These are phyloP conservation scores for Jaculus jaculus DNA, from an alignment of 2,113 vertebrate genomes.

Conservation along the genomic window DNA sequence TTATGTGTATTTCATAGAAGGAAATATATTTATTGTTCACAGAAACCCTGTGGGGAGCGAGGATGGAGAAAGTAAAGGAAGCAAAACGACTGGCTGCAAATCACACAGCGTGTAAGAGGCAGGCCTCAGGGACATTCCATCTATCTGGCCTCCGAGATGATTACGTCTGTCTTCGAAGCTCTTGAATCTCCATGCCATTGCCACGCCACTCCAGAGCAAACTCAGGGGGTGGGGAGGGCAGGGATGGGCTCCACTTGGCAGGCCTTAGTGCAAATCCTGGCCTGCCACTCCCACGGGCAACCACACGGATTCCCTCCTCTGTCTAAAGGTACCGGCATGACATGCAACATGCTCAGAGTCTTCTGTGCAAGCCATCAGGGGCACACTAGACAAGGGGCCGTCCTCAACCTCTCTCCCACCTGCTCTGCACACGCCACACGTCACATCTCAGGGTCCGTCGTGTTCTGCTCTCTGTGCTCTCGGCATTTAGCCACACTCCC, in stretches of 20 bases:
- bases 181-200: too few relatives aligned
- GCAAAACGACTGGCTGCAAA: background rate
- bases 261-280: background rate
- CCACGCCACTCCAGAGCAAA: too few relatives aligned
- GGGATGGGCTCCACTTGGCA: accelerated
- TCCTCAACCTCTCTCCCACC: background rate
- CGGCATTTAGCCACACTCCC: background rate
- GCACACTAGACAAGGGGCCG: background rate
- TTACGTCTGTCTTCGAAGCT: background rate
- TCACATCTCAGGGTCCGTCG: accelerated
- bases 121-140: too few relatives aligned
- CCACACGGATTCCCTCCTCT: background rate
- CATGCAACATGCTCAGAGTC: background rate
- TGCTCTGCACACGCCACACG: accelerated
- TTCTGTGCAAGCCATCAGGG: background rate
- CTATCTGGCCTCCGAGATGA: background rate
- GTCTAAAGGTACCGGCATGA: background rate
- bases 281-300: background rate
- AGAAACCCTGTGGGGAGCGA: background rate
- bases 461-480: background rate
- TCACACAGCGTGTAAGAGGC: background rate
- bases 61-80: slow-evolving; percentile 7
- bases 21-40: slow-evolving; percentile 39
- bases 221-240: too few relatives aligned
- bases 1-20: slow-evolving; percentile 38